Evolutionary conservation across 2,888 invertebrate genomes (phyloP).

Genomic region (Andrena marginata): DNA sequence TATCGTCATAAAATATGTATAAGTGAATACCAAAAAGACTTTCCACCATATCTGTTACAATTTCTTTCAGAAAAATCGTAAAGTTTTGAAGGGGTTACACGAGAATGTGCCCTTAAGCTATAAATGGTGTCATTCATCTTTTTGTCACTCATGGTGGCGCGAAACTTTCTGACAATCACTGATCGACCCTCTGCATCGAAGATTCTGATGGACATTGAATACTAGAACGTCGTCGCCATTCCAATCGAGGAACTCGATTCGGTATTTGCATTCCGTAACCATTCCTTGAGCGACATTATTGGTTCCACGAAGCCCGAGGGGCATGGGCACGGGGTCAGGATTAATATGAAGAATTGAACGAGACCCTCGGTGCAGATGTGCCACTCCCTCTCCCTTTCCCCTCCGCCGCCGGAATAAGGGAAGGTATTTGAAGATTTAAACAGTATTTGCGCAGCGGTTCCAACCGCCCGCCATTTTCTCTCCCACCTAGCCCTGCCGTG

Average conservation of each 20-base stretch:
- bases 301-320: slow-evolving; percentile 22
- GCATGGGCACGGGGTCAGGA: slow-evolving; percentile 10
- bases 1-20: no score
- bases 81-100: no score
- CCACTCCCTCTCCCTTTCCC: not conserved
- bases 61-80: no score
- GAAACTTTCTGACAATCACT: not conserved
- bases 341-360: slow-evolving; percentile 48
- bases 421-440: slow-evolving; percentile 38
- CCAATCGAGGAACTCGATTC: slow-evolving; percentile 38
- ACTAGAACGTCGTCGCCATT: slow-evolving; percentile 11
- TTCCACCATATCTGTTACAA: no score
- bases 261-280: slow-evolving; percentile 59
- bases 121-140: no score
- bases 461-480: not conserved
- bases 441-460: slow-evolving; percentile 27
- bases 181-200: slow-evolving; percentile 31
- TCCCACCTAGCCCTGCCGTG: not conserved
- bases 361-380: slow-evolving; percentile 7
- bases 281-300: slow-evolving; percentile 54
- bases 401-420: not conserved
- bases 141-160: not conserved
- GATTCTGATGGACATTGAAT: slow-evolving; percentile 29
- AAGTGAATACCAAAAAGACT: no score
- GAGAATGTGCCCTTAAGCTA: no score